Evolutionary conservation across 1,140 invertebrate species (phyloP).

Genomic region (Lucilia cuprina): DNA sequence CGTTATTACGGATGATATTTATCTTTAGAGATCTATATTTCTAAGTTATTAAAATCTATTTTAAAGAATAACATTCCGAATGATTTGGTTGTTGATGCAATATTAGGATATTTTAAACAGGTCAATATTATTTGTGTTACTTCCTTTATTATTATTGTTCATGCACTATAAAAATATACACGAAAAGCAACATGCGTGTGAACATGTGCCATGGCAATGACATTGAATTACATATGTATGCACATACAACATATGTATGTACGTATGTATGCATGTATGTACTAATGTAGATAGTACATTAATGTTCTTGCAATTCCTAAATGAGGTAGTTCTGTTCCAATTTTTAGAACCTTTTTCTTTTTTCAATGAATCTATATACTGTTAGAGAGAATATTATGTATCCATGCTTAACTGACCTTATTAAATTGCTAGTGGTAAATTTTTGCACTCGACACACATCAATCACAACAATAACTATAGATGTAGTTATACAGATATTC

Average conservation of each 20-base stretch:
- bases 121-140: background rate
- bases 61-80: background rate
- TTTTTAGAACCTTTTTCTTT: background rate
- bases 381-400: background rate
- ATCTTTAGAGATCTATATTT: background rate
- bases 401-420: constrained; percentile 8
- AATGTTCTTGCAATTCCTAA: background rate
- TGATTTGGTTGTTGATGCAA: background rate
- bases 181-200: background rate
- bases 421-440: background rate
- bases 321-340: background rate
- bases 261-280: no score
- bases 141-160: background rate
- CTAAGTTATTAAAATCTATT: background rate
- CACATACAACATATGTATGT: background rate
- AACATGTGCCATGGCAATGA: background rate
- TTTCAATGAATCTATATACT: background rate
- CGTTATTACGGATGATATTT: no score
- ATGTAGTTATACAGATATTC: no score
- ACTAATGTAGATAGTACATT: no score
- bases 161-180: background rate
- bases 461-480: background rate
- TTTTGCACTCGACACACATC: background rate
- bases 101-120: background rate
- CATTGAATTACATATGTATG: background rate